Base-by-base conservation (phyloP, 2,113 vertebrate genomes). In the Percopsis transmontana region DNA sequence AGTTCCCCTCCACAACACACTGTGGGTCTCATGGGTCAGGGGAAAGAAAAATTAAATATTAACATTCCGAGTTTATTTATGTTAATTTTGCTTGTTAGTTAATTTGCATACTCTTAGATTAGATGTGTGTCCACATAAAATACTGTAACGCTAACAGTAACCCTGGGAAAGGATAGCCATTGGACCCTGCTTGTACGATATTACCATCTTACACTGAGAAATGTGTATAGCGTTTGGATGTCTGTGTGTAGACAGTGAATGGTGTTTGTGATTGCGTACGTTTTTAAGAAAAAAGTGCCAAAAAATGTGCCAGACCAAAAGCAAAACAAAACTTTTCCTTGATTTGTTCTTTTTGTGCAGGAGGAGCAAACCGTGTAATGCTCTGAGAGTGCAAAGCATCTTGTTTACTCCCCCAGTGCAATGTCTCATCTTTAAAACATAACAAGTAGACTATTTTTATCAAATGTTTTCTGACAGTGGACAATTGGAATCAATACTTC, bases 51-150 rank as follows among this genome's bases (percentile, higher is more conserved):
- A 16, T 72, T 62, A 53, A 63, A n/a, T 40, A 58, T 77, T 66
- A 64, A 69, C 76, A n/a, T 55, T 42, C 21, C 51, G 44, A 69
- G 27, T 63, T 72, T 66, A 62, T 58, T 44, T 40, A n/a, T n/a
- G n/a, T n/a, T n/a, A n/a, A n/a, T 10, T 5, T 57, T 72, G 14
- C 57, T 53, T 62, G 41, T 40, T 40, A 40, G 39, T 63, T 71
- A 44, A 64, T 75, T 69, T 72, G 24, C 6, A 15, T 14, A 18
- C 2, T 24, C 23, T 44, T 48, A 47, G 39, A 40, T 71, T 33
- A 71, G 56, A 69, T 23, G 16, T 52, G 15, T 33, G 70, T 59
- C 24, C 1, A 62, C 58, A 47, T 21, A 3, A 16, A 57, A 56
- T 42, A 39, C 14, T 33, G 8, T 33, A 33, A 33, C 8, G 27